Evolutionary conservation across 2,113 vertebrate genomes (phyloP), one percentile per base, ranked within the genome.

Genomic region (Martes martes): DNA sequence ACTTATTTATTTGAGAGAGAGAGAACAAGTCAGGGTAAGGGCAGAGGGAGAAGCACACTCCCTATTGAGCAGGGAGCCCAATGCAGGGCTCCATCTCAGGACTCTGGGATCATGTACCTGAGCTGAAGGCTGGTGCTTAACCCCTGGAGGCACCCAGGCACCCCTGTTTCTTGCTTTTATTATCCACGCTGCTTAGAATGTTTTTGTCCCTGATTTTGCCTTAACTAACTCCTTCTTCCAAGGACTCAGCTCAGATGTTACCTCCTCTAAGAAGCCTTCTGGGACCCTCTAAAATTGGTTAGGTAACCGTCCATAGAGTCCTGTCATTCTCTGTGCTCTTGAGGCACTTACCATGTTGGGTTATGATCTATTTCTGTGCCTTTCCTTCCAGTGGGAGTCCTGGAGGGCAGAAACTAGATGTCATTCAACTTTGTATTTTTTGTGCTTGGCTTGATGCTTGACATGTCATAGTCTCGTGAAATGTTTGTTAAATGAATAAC

Each of bases 261-360:
- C 59, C 65, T 89, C 74, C 69, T 96, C 81, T 76, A 79, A 26
- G 95, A 95, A 93, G 81, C 81, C 87, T 91, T 97, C 57, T 52
- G 24, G 42, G 67, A 61, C 55, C 45, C 57, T 97, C 79, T 24
- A 21, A 89, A 95, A 63, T 76, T 83, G 65, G 47, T 90, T 76
- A 89, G 73, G 47, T 89, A 36, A 78, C 50, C 55, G 52, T 74
- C 10, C 18, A 11, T 18, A 83, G 92, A 59, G n/a, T 55, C 21
- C 73, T 71, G 1, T 73, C 39, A 15, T 95, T 94, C 31, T 87
- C 7, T 57, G 5, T 63, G 45, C 21, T 85, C 81, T 69, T n/a
- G 6, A 24, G 81, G 15, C 21, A 21, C n/a, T 89, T 83, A 52
- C 36, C 23, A 31, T 6, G 3, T 80, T 78, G 57, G 31, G 36